Evolutionary conservation across 2,113 vertebrate species (phyloP), one percentile per base, ranked within the genome.

Genomic region (Indri indri): DNA sequence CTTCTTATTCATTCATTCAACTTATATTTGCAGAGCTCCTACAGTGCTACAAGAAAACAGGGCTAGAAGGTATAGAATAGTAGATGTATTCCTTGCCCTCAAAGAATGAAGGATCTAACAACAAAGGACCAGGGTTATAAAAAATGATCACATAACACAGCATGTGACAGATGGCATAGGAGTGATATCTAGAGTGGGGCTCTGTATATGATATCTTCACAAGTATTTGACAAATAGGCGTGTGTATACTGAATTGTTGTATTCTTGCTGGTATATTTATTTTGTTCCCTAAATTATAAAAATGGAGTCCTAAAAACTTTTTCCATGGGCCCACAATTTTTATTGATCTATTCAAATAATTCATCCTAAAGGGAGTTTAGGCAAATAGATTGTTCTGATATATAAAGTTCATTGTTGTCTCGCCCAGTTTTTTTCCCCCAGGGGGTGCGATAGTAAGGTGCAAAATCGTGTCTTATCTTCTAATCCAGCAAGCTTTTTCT

Each of bases 11-110:
- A 47, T 86, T 32, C 16, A 71, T 73, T 87, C 74, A 76, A 18
- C 83, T 66, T 47, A 52, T 93, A 81, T 66, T 89, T 80, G 32
- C 32, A 61, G 37, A 86, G 50, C 8, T 82, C 20, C 68, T 86
- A 2, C 11, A 63, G 13, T 61, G 12, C 30, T 54, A 25, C 25
- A 74, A 47, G n/a, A 37, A 93, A 37, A 11, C 37, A 57, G 30
- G 50, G 1, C 23, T 65, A n/a, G 7, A 18, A 25, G 54, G 9
- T 7, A 18, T 30, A 61, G 57, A 45, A 74, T 7, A 82, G 30
- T 34, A 86, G 54, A 45, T 61, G 30, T 4, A 59, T 61, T 40
- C 34, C 20, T 70, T 96, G 73, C 34, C 73, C 80, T 90, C 83
- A 87, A 87, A 68, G 50, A 92, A 40, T 30, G 2, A 52, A 68